Base-by-base conservation (phyloP, 2,888 invertebrate species). In the Laothoe populi region DNA sequence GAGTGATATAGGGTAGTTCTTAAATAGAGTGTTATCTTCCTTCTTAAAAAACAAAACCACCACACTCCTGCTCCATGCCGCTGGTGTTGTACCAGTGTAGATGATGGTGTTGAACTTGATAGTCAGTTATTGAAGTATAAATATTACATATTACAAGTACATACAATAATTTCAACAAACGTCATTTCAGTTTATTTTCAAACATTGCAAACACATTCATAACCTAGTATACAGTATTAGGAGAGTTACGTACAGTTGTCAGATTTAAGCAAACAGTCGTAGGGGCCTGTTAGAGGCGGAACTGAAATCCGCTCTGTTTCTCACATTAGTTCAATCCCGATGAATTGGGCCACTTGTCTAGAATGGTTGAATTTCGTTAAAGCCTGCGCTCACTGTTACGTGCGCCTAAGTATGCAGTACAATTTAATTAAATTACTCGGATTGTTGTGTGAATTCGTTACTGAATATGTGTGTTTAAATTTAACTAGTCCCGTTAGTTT, bases 271-370 rank as follows among this genome's bases (percentile, higher is more conserved):
- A 84, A 87, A 86, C 84, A 82, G 78, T 83, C 74, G 79, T 78
- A 68, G 75, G 73, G 78, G 74, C 78, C 78, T 79, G 83, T 81
- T 86, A 81, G 76, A 64, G 71, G 68, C 71, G 72, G 69, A 78
- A 75, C 74, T 77, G 64, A 74, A 74, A 77, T 74, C 69, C 78
- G 81, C 79, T 85, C 79, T 78, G 84, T 84, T 87, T 81, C 88
- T 84, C 88, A 81, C 84, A 86, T 89, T 89, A 90, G 81, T 86
- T 83, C 85, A 81, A 80, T 84, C 76, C 79, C 79, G 73, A 82
- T 86, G 84, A 86, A 85, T 84, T 80, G 81, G 75, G 71, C 73
- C 82, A 78, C 75, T 81, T 77, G 80, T 78, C 74, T 73, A 75
- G 70, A 75, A 75, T 66, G 69, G 66, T 75, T 66, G 74, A 73